Base-by-base conservation (phyloP, 2,113 vertebrate species). In the Pterocles gutturalis region DNA sequence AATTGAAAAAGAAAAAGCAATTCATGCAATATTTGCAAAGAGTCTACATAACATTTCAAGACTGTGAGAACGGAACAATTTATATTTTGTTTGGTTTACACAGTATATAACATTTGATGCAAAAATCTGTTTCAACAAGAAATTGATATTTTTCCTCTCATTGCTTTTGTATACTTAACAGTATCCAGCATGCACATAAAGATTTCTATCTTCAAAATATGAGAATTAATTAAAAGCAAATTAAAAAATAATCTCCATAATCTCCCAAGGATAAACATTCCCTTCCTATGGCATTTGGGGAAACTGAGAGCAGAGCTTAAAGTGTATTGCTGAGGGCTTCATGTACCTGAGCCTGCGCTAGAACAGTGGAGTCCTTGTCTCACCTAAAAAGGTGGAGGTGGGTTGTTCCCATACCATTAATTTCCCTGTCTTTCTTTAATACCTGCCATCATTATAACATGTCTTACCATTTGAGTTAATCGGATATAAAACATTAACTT, bases 401-500 rank as follows among this genome's bases (percentile, higher is more conserved):
- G 21, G 34, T 76, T 94, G 48, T 84, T 51, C 34, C 36, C 57
- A 69, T 78, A 14, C 72, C 57, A 64, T 89, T 91, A 87, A 91
- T 94, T 96, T 97, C 57, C 38, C 43, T 38, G 43, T 85, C 87
- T 91, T 81, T 61, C 80, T 95, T 95, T 93, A 95, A 89, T 65
- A 82, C 64, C 49, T 58, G 69, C 53, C 66, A 88, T 96, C 89
- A 85, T 89, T 95, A 91, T 65, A 51, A 78, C 73, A 41, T 91
- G 91, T 91, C 89, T 97, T 85, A 89, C 20, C 89, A 89, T 91
- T 77, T 65, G 85, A 95, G 82, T 92, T 96, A 96, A 96, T 94
- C 25, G 24, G 70, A 87, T 80, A 96, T 80, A 97, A 95, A 94
- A 64, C 86, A 95, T 84, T 92, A 96, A 91, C 73, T 97, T 93